Conservation (phyloP, 2,797 vertebrate species). For the Aldrovandia affinis region DNA sequence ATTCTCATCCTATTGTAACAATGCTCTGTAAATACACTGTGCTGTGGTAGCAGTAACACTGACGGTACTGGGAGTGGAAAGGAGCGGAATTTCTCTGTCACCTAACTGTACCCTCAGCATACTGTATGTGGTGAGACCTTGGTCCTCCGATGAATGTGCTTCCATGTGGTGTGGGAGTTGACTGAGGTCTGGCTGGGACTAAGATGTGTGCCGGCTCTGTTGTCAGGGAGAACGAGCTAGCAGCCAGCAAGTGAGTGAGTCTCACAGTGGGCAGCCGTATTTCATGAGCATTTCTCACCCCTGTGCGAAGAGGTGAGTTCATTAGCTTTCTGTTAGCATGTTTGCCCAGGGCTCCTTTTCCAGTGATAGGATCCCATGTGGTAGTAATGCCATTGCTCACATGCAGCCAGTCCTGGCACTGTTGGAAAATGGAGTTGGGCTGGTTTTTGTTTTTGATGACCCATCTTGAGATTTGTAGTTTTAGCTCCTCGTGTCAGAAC, state of each 20-base stretch:
- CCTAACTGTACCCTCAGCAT: not conserved
- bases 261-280: conserved; percentile 39
- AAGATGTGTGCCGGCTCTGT: conserved; percentile 33
- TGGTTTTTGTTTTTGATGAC: not conserved
- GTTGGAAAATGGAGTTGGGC: not conserved
- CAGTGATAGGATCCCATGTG: not conserved
- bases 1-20: not conserved
- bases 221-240: conserved; percentile 46
- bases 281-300: conserved; percentile 50
- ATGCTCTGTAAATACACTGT: not conserved
- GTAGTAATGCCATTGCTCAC: not conserved
- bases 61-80: not conserved
- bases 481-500: not conserved
- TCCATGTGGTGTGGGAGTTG: conserved; percentile 5
- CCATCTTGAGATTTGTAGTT: not conserved
- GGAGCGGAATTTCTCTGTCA: not conserved
- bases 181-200: not conserved
- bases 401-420: not conserved
- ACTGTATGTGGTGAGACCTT: not conserved
- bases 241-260: conserved; percentile 28
- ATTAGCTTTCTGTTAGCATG: conserved; percentile 22
- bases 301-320: conserved; percentile 27
- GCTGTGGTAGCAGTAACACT: not conserved
- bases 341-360: not conserved
- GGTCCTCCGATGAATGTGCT: not conserved